These are phyloP conservation scores for Orthonevra nobilis DNA, from an alignment of 2,888 invertebrate genomes.

Conservation along the genomic window DNA sequence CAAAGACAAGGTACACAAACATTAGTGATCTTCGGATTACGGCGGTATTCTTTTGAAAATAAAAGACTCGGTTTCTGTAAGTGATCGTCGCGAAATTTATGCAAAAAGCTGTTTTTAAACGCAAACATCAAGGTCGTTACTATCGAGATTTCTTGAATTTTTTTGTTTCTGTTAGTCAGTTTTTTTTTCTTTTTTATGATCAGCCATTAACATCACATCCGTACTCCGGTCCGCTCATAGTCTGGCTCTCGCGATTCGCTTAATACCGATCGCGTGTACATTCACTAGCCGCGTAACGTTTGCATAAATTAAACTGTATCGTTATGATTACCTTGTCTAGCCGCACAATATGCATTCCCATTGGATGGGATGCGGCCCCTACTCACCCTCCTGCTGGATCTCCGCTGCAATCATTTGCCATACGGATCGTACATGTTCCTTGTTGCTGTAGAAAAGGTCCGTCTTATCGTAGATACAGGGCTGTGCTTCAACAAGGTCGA, in stretches of 20 bases:
- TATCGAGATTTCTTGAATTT: conserved; percentile 47
- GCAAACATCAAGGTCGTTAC: conserved; percentile 66
- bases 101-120: conserved; percentile 67
- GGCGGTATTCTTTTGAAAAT: conserved; percentile 56
- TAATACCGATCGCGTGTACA: conserved; percentile 58
- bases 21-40: conserved; percentile 28
- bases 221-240: conserved; percentile 58
- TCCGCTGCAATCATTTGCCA: conserved; percentile 71
- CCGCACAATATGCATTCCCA: conserved; percentile 36
- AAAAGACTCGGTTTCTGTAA: conserved; percentile 32
- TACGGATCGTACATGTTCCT: conserved; percentile 68
- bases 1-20: conserved; percentile 52
- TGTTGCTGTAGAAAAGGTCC: conserved; percentile 71
- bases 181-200: too few species aligned
- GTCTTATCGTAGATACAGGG: conserved; percentile 72
- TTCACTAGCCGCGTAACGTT: conserved; percentile 65
- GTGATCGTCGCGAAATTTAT: conserved; percentile 65
- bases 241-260: conserved; percentile 42
- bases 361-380: conserved; percentile 35
- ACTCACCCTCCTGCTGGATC: conserved; percentile 72
- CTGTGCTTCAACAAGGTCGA: conserved; percentile 70
- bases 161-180: conserved; percentile 8
- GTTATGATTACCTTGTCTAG: conserved; percentile 63
- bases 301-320: conserved; percentile 64
- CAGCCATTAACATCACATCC: conserved; percentile 68